Percentiles rank a stretch among this genome's conserved stretches.
Conservation (phyloP, 2,113 vertebrate genomes). For the Lichenostomus cassidix region DNA sequence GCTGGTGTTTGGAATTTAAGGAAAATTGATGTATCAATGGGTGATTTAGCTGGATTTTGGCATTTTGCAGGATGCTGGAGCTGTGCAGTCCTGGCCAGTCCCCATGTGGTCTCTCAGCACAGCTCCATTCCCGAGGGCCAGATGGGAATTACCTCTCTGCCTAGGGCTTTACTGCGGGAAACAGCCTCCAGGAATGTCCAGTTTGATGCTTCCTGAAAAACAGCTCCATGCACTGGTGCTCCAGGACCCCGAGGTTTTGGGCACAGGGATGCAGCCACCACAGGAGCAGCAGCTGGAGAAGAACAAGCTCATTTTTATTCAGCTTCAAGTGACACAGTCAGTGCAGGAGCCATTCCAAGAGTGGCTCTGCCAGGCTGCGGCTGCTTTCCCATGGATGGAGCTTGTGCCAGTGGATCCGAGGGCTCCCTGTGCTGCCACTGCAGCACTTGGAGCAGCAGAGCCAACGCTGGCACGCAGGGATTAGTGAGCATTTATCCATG, state of each 20-base stretch:
- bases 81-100: rapidly evolving
- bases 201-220: neutral
- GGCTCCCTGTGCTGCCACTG: neutral
- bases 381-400: neutral
- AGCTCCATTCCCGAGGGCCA: neutral
- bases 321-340: neutral
- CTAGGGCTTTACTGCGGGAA: neutral
- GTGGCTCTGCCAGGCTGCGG: rapidly evolving
- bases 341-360: neutral
- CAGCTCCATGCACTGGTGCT: neutral
- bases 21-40: rapidly evolving
- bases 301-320: neutral
- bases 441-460: neutral
- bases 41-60: neutral
- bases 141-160: neutral
- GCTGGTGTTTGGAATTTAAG: rapidly evolving
- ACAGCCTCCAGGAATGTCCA: neutral
- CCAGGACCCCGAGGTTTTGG: neutral
- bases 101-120: neutral
- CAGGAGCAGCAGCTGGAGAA: neutral
- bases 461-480: rapidly evolving
- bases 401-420: neutral
- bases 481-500: neutral
- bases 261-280: neutral
- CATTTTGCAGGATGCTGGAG: neutral